A percentile compares a stretch with the other conserved stretches of the same genome.
phyloP scores from a whole-genome alignment of 2,113 vertebrate species.

The Isichthys henryi region DNA sequence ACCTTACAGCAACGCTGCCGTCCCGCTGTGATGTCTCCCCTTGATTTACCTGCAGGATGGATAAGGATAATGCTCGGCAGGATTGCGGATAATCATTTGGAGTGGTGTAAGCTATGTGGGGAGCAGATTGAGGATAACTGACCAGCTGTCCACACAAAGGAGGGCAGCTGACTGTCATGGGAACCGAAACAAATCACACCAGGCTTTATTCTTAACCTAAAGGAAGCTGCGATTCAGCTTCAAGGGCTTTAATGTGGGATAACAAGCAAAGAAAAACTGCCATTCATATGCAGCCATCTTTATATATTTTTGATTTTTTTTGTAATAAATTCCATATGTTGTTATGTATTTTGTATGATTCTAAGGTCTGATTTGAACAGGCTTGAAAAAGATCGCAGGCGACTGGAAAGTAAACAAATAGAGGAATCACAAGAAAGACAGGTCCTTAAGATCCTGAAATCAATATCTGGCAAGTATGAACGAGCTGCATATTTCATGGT shows the following conservation, averaged over 20 bases:
- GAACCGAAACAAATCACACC: neutral
- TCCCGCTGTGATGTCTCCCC: neutral
- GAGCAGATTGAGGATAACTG: neutral
- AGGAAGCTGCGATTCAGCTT: neutral
- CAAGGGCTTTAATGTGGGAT: neutral
- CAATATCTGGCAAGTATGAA: neutral
- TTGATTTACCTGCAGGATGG: neutral
- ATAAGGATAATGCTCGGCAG: neutral
- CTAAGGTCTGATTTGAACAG: neutral
- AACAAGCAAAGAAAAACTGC: neutral
- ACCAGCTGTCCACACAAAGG: neutral
- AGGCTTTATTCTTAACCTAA: neutral
- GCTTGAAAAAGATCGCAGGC: neutral
- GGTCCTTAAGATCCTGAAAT: neutral
- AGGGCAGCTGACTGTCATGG: neutral
- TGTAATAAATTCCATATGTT: neutral
- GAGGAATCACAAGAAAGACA: neutral
- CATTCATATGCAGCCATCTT: neutral
- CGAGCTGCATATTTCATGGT: neutral
- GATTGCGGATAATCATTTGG: neutral
- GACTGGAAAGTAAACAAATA: neutral
- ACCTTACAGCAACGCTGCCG: neutral
- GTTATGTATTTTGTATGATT: neutral
- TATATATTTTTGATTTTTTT: neutral
- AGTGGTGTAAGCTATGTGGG: neutral